Evolutionary conservation across 2,797 vertebrate genomes (phyloP), one percentile per base, ranked within the genome.

Genomic region (Mionectes olivaceus): DNA sequence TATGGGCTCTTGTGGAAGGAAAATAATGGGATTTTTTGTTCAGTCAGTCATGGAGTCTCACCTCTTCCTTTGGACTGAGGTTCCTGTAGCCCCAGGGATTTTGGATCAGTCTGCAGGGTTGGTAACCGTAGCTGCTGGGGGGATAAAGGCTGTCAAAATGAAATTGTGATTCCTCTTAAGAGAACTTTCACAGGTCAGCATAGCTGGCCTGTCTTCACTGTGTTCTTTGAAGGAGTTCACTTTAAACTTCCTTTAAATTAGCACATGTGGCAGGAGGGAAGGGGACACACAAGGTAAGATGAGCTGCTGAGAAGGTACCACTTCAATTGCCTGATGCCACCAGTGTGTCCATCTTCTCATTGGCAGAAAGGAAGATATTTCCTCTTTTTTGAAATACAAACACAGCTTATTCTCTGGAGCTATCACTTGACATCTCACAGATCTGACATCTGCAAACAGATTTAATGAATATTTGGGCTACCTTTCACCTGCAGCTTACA

Each of bases 401-500:
- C 50, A 55, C 17, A 79, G 37, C 25, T 60, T 79, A 64, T 83
- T 93, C 68, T 41, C 46, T 64, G 46, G 79, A 79, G 64, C 49
- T 87, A 30, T 80, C 35, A 35, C 32, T 53, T 85, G 71, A 80
- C 60, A 56, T 89, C 64, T 89, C 56, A 28, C 61, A 57, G 61
- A 60, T 86, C 47, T 93, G 89, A 86, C 56, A 68, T 86, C 64
- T 91, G 30, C 75, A 85, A 64, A 87, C 71, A 79, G 65, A 73
- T 95, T 89, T 84, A 91, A 74, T 87, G 89, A 92, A 56, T 84
- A 79, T 92, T 89, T 89, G 64, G 89, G 37, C 55, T 84, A 70
- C 70, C 74, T 93, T 83, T 94, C 52, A 71, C 53, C 90, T 94
- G 30, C 19, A 79, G 11, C 19, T n/a, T 61, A 32, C 11, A 24